Conservation (phyloP, 2,888 invertebrate genomes). For the Sesia bembeciformis region DNA sequence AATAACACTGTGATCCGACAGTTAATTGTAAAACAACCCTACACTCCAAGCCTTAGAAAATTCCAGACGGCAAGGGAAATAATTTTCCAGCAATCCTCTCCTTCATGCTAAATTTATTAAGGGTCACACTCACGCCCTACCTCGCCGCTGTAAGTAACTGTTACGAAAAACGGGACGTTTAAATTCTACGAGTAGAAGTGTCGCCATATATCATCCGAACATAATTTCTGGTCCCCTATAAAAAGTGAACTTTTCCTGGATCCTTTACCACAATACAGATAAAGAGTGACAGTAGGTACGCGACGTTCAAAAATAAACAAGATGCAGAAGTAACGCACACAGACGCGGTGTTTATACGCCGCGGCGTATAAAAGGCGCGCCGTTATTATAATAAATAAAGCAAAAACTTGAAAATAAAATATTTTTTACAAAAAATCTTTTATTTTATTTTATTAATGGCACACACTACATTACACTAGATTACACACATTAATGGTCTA, state of each 20-base stretch:
- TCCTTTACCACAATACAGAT: constrained; percentile 15
- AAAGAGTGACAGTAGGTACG: not conserved
- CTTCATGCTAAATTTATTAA: constrained; percentile 64
- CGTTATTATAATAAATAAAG: too few relatives aligned
- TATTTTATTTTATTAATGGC: too few relatives aligned
- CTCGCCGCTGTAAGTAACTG: constrained; percentile 51
- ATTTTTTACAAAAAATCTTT: too few relatives aligned
- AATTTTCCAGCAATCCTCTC: constrained; percentile 48
- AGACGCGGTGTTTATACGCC: too few relatives aligned
- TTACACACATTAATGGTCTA: too few relatives aligned
- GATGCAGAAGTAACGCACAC: too few relatives aligned
- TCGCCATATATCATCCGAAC: constrained; percentile 59
- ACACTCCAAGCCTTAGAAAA: not conserved
- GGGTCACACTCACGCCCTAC: constrained; percentile 53
- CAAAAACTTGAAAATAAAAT: too few relatives aligned
- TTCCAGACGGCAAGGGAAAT: constrained; percentile 18
- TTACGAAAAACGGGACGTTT: constrained; percentile 58
- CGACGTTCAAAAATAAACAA: not conserved
- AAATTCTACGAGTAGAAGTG: constrained; percentile 62
- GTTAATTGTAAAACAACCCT: too few relatives aligned
- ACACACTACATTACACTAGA: too few relatives aligned
- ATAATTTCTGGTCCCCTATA: constrained; percentile 63
- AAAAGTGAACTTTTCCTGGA: constrained; percentile 51
- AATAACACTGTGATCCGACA: too few relatives aligned
- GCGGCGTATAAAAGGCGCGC: too few relatives aligned